Evolutionary conservation across 1,140 invertebrate genomes (phyloP), one percentile per base, ranked within the genome.

Genomic region (Sipha flava): DNA sequence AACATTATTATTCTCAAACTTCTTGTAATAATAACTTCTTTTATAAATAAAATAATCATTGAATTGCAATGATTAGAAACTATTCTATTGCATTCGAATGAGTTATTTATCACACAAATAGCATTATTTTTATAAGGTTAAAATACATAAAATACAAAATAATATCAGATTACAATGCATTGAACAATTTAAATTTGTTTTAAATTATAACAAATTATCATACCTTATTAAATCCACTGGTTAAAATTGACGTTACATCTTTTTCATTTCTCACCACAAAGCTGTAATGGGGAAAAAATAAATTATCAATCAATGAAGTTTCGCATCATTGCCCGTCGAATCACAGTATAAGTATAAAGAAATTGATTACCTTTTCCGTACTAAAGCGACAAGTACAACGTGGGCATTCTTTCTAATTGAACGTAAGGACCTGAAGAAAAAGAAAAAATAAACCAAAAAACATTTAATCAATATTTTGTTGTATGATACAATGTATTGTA

Each of bases 301-400:
- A 3, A 47, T 70, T 47, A 47, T 70, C 23, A 47, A 70, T 16
- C 66, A 29, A 45, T n/a, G 7, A 45, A 23, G 6, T 43, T 47
- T 29, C 43, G 26, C 40, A 47, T 47, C 66, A 29, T n/a, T 45
- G 37, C 37, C 21, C 21, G 3, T 21, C 34, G 62, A 66, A 66
- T 66, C 40, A 62, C 31, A 37, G 59, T 40, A 40, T 40, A 68
- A 45, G 21, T 68, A 14, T 29, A 68, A 70, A 29, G 40, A 29
- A 70, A 70, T 70, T 26, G 43, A 70, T 70, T 70, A 70, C 66
- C 66, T 70, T 70, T 70, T 70, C 43, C 66, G 26, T 70, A 70
- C 66, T 70, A 70, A 47, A 29, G 66, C 66, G 66, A 70, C 66
- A 18, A 70, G 66, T 47, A 70, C 43, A 12, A 70, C 66, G 43